These are phyloP conservation scores for Otis tarda DNA, from an alignment of 2,113 vertebrate species.

Conservation along the genomic window DNA sequence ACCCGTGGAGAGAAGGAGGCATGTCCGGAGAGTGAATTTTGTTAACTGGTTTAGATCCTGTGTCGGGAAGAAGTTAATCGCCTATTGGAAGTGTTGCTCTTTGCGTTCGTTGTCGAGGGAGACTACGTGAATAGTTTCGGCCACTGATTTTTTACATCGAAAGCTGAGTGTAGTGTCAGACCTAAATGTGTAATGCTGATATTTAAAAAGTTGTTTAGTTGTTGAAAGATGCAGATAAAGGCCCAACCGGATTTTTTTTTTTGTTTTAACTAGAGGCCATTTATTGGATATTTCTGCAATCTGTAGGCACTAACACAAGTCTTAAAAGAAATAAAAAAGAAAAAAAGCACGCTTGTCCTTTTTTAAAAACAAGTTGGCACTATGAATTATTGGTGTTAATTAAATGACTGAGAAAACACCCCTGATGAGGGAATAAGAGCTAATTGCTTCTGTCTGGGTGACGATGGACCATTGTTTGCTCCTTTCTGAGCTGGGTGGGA, in stretches of 20 bases:
- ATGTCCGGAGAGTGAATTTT: not conserved
- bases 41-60: not conserved
- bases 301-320: not conserved
- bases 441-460: not conserved
- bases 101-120: not conserved
- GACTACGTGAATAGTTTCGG: accelerated
- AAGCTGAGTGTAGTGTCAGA: not conserved
- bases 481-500: not conserved
- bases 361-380: not conserved
- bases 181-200: not conserved
- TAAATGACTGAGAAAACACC: not conserved
- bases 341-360: accelerated
- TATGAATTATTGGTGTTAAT: not conserved
- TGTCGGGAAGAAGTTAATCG: not conserved
- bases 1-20: not conserved
- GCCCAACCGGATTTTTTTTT: not conserved
- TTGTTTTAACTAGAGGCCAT: not conserved
- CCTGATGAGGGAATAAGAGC: not conserved
- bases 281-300: not conserved
- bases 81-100: not conserved
- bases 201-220: not conserved
- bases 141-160: not conserved
- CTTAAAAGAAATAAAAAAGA: not conserved
- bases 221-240: not conserved
- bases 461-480: accelerated